Evolutionary conservation across 2,113 vertebrate species (phyloP).

Genomic region (Sander vitreus): DNA sequence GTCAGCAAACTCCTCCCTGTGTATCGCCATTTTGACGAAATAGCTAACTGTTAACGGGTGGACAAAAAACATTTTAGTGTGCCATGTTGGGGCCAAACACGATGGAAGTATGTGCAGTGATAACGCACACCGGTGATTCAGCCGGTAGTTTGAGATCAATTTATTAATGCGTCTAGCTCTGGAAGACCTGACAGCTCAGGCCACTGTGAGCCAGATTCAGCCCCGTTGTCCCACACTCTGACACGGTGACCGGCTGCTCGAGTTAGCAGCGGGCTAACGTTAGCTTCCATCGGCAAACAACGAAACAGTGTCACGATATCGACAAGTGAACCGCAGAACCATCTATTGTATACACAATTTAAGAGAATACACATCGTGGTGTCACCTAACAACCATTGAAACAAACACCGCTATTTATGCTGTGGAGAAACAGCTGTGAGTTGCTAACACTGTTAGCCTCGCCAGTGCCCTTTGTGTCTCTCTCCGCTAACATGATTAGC

Average conservation of each 20-base stretch:
- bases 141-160: too few species aligned
- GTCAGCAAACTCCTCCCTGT: conserved; percentile 77
- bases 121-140: neutral
- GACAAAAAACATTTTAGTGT: conserved; percentile 53
- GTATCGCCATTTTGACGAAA: conserved; percentile 85
- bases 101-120: too few species aligned
- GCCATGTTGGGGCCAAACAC: conserved; percentile 10
- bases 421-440: neutral
- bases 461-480: conserved; percentile 75
- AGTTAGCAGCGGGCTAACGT: neutral
- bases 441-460: conserved; percentile 23
- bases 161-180: neutral
- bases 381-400: neutral
- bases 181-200: conserved; percentile 22
- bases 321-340: neutral
- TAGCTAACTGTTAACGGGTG: conserved; percentile 38
- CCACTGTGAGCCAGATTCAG: conserved; percentile 27
- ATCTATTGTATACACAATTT: neutral
- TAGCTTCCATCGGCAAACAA: conserved; percentile 14
- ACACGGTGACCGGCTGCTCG: conserved; percentile 65
- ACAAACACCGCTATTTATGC: neutral
- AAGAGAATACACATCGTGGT: rapidly evolving
- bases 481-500: conserved; percentile 52
- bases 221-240: conserved; percentile 34
- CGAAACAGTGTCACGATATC: conserved; percentile 4